Conservation (phyloP, 1,140 invertebrate genomes). For the Aphaenogaster floridana region DNA sequence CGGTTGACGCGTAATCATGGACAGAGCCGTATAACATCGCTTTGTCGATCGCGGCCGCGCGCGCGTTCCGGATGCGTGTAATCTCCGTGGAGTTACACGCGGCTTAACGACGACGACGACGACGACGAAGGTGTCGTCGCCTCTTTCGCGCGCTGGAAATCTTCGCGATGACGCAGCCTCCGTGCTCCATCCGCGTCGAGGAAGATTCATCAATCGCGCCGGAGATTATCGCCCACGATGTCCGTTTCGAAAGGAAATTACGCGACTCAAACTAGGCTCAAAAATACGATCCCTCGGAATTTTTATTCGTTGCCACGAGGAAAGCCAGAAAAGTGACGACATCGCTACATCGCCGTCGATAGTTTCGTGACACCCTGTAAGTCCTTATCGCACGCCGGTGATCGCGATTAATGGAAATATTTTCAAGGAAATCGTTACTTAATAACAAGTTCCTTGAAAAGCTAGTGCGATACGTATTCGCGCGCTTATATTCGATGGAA, state of each 20-base stretch:
- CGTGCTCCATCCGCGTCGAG: slow-evolving; percentile 5
- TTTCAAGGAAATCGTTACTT: slow-evolving; percentile 52
- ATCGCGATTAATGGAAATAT: slow-evolving; percentile 48
- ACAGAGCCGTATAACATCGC: neutral
- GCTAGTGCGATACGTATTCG: slow-evolving; percentile 24
- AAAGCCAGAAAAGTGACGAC: neutral
- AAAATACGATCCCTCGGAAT: slow-evolving; percentile 18
- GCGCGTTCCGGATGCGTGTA: slow-evolving; percentile 51
- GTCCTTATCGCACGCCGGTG: slow-evolving; percentile 2
- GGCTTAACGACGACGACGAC: slow-evolving; percentile 20
- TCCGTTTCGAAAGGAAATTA: slow-evolving; percentile 53
- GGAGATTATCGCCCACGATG: slow-evolving; percentile 51
- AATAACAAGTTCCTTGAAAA: slow-evolving; percentile 50
- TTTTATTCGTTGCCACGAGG: neutral
- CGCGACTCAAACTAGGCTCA: slow-evolving; percentile 33
- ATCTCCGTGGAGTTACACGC: slow-evolving; percentile 41
- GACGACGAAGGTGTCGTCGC: slow-evolving; percentile 36
- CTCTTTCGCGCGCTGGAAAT: slow-evolving; percentile 38
- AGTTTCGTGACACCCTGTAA: slow-evolving; percentile 36
- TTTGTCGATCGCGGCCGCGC: slow-evolving; percentile 31
- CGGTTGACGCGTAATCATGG: slow-evolving; percentile 23
- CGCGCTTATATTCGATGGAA: slow-evolving; percentile 53
- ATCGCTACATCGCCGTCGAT: too few species aligned
- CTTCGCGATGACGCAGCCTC: slow-evolving; percentile 57
- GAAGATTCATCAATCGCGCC: slow-evolving; percentile 53